Conservation (phyloP, 2,797 vertebrate genomes). For the Anguilla megastoma region DNA sequence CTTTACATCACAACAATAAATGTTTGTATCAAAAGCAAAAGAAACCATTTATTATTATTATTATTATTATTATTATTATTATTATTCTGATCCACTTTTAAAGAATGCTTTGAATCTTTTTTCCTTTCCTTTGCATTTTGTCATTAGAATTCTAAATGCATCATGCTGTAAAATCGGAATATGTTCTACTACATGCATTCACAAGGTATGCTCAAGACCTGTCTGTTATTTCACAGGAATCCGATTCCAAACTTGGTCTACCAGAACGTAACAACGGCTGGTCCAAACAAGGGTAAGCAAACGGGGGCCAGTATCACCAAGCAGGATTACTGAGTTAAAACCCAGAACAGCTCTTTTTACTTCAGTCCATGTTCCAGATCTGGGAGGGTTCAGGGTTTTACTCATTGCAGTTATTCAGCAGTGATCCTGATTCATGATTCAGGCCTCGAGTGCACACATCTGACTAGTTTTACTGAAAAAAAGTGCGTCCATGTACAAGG, state of each 20-base stretch:
- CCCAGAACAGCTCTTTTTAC: no score
- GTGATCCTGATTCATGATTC: no score
- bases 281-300: neutral
- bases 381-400: no score
- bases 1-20: neutral
- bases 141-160: neutral
- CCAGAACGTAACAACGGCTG: constrained; percentile 18
- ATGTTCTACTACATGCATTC: neutral
- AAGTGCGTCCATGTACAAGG: neutral
- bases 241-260: constrained; percentile 33
- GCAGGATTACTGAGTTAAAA: neutral
- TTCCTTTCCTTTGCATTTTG: neutral
- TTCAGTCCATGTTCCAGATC: no score
- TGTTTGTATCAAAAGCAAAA: neutral
- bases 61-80: neutral
- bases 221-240: constrained; percentile 27
- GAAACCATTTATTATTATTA: neutral
- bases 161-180: neutral
- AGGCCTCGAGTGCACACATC: neutral
- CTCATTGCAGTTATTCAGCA: no score
- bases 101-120: no score
- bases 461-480: no score
- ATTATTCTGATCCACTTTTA: neutral
- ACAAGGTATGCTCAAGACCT: neutral
- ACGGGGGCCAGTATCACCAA: neutral